A percentile compares a stretch with the other conserved stretches of the same genome.
phyloP scores from a whole-genome alignment of 2,888 invertebrate genomes.

The Cryptocephalus primarius region DNA sequence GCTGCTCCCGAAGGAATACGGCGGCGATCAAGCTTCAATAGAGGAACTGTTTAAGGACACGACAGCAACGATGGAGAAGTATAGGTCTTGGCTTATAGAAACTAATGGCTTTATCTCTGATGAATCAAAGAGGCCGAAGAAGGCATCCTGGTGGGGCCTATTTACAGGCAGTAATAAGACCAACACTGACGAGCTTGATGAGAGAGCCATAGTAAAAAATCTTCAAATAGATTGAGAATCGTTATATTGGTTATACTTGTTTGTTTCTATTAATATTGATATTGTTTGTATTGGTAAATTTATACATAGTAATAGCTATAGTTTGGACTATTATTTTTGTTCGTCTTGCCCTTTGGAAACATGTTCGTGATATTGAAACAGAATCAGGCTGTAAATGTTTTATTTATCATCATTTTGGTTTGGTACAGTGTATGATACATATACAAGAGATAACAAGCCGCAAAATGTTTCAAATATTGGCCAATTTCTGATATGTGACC shows the following conservation, averaged over 20 bases:
- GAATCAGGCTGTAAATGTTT: conserved; percentile 26
- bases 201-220: conserved; percentile 28
- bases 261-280: too few relatives aligned
- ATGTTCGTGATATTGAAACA: too few relatives aligned
- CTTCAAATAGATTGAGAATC: conserved; percentile 29
- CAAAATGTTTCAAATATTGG: conserved; percentile 19
- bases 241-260: not conserved
- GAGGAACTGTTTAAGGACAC: conserved; percentile 48
- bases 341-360: too few relatives aligned
- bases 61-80: conserved; percentile 45
- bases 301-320: too few relatives aligned
- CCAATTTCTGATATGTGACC: conserved; percentile 30
- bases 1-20: conserved; percentile 45
- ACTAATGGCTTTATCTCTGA: conserved; percentile 45
- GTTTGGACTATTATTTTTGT: too few relatives aligned
- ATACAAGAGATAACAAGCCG: conserved; percentile 30
- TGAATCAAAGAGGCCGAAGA: conserved; percentile 32
- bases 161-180: conserved; percentile 20
- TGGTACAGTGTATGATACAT: conserved; percentile 38
- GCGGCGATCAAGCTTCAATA: conserved; percentile 45
- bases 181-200: conserved; percentile 21
- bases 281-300: too few relatives aligned
- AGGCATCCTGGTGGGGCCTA: conserved; percentile 32
- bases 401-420: conserved; percentile 30
- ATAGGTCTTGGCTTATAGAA: conserved; percentile 51